Percentiles rank a stretch among this genome's conserved stretches.
These are phyloP conservation scores for Apostichopus californicus DNA, from an alignment of 35 echinoderm and acorn worm genomes.

Conservation along the genomic window DNA sequence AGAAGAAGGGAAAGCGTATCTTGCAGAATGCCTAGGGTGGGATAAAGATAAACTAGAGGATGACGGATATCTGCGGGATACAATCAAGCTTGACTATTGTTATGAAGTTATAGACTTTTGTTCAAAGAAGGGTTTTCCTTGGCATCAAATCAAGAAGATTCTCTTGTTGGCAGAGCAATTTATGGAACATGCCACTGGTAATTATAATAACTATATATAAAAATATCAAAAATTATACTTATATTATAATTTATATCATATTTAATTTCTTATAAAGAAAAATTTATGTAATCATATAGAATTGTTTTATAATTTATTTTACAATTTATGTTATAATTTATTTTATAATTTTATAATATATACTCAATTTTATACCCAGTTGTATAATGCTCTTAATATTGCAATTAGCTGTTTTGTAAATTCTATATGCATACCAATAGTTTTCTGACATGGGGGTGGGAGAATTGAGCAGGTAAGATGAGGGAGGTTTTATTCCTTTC, in stretches of 20 bases:
- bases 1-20: slow-evolving; percentile 54
- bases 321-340: too few species aligned
- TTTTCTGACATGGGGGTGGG: neutral
- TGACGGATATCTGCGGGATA: slow-evolving; percentile 62
- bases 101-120: slow-evolving; percentile 79
- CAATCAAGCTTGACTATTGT: slow-evolving; percentile 79
- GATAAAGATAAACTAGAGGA: slow-evolving; percentile 63
- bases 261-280: too few species aligned
- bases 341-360: too few species aligned
- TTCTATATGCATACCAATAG: too few species aligned
- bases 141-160: slow-evolving; percentile 62
- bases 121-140: slow-evolving; percentile 76
- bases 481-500: neutral
- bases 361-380: too few species aligned
- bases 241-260: too few species aligned
- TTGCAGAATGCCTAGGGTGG: slow-evolving; percentile 73
- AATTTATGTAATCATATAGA: too few species aligned
- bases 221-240: neutral
- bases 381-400: too few species aligned
- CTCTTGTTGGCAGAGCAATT: slow-evolving; percentile 66
- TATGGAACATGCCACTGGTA: slow-evolving; percentile 71
- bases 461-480: neutral
- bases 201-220: neutral
- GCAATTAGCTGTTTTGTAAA: too few species aligned
- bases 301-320: too few species aligned